Conservation (phyloP, 1,140 invertebrate species). For the Eubasilissa regina region DNA sequence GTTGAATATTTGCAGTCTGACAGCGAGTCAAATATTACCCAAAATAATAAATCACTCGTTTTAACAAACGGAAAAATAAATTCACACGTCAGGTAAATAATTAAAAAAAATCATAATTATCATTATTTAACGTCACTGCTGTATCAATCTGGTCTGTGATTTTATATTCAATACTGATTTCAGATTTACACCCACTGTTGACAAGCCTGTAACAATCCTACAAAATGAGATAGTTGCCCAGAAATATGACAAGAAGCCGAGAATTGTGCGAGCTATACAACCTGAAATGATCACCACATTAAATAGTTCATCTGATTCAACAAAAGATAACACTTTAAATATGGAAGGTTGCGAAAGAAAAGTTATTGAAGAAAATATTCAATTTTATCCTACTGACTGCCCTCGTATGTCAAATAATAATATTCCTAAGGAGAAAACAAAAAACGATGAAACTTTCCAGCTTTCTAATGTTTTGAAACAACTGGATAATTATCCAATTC, state of each 20-base stretch:
- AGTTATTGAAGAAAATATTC: neutral
- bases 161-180: constrained; percentile 28
- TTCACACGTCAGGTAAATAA: constrained; percentile 51
- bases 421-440: too few relatives aligned
- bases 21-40: constrained; percentile 49
- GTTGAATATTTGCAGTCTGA: constrained; percentile 50
- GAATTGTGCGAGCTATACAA: constrained; percentile 52
- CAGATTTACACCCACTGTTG: constrained; percentile 34
- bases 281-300: constrained; percentile 17
- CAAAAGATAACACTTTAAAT: neutral
- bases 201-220: constrained; percentile 41
- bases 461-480: constrained; percentile 42
- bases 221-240: constrained; percentile 40
- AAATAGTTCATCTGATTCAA: neutral
- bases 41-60: constrained; percentile 45
- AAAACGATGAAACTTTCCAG: neutral
- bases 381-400: neutral
- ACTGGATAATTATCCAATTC: constrained; percentile 46
- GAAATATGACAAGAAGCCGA: constrained; percentile 46
- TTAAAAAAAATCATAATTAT: constrained; percentile 23
- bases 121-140: neutral
- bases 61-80: constrained; percentile 54
- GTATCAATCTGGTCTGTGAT: neutral
- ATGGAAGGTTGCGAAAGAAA: neutral
- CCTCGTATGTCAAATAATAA: neutral